Percentiles rank a stretch among this genome's conserved stretches.
Evolutionary conservation across 2,888 invertebrate genomes (phyloP).

Genomic region (Cyrtodaria siliqua): DNA sequence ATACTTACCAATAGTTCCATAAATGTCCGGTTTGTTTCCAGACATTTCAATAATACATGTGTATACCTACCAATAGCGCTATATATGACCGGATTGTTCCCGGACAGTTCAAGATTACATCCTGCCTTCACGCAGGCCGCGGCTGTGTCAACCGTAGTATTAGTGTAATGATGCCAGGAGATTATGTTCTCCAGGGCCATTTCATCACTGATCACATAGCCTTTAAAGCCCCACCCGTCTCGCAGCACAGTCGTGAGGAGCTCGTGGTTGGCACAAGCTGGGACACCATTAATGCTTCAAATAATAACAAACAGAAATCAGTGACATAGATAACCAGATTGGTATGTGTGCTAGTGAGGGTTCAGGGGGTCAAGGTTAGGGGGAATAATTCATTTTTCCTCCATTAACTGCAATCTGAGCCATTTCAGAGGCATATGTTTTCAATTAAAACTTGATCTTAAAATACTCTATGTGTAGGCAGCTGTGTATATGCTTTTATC

Average conservation of each 20-base stretch:
- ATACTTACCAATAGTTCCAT: conserved; percentile 9
- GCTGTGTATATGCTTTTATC: too few relatives aligned
- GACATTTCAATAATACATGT: conserved; percentile 14
- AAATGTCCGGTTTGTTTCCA: conserved; percentile 1
- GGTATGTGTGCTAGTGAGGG: too few relatives aligned
- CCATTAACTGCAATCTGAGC: too few relatives aligned
- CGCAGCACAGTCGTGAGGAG: conserved; percentile 80
- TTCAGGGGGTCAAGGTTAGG: too few relatives aligned
- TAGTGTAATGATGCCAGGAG: conserved; percentile 71
- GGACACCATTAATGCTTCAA: conserved; percentile 82
- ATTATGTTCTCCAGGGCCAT: conserved; percentile 79
- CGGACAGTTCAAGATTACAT: conserved; percentile 73
- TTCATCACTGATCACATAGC: conserved; percentile 83
- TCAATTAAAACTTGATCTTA: too few relatives aligned
- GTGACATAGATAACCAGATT: too few relatives aligned
- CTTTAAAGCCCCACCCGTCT: conserved; percentile 81
- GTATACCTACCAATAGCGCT: conserved; percentile 55
- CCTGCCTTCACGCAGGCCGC: conserved; percentile 76
- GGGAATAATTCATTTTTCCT: too few relatives aligned
- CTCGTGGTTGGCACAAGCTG: conserved; percentile 82
- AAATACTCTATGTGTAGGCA: too few relatives aligned
- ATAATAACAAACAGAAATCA: background rate
- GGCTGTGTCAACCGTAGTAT: conserved; percentile 71
- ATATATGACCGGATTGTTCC: conserved; percentile 52
- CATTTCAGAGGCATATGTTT: too few relatives aligned